Conservation (phyloP, 2,888 invertebrate genomes). For the Capitulum mitella region DNA sequence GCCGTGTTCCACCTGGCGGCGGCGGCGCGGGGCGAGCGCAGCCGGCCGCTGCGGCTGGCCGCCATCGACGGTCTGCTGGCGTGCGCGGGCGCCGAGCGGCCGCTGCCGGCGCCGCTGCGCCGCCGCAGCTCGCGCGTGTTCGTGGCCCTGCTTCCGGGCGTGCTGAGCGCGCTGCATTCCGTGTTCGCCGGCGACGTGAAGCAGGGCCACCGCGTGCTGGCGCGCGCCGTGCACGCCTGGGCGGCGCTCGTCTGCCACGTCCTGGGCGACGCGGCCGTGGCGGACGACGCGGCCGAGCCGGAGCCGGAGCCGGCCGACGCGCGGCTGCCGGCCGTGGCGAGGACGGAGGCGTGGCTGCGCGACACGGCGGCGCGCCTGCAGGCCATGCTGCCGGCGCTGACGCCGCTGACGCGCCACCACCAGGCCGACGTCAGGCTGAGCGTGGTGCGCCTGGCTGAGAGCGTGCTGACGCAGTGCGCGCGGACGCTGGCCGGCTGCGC, state of each 20-base stretch:
- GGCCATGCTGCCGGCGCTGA: constrained; percentile 7
- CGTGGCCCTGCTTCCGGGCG: constrained; percentile 3
- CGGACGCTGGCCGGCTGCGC: background rate
- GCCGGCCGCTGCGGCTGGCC: constrained; percentile 8
- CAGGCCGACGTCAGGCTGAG: background rate
- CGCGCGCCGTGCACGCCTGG: constrained; percentile 7
- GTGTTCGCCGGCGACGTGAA: constrained; percentile 9
- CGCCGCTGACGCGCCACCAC: constrained; percentile 2
- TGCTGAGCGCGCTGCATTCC: constrained; percentile 6
- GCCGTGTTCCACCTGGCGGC: constrained; percentile 11
- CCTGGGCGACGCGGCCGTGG: background rate
- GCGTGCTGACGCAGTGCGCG: background rate
- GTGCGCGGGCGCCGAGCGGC: constrained; percentile 59
- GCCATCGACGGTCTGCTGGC: constrained; percentile 44
- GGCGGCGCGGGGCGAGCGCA: background rate
- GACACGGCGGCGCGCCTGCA: constrained; percentile 5
- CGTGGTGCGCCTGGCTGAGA: background rate
- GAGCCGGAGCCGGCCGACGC: background rate
- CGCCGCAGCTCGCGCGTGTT: background rate
- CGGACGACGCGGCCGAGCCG: background rate
- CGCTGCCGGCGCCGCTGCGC: background rate
- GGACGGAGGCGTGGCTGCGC: background rate
- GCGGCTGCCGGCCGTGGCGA: background rate
- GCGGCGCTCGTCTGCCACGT: background rate
- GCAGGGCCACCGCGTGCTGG: constrained; percentile 8